A percentile compares a stretch with the other conserved stretches of the same genome.
Conservation (phyloP, 2,797 vertebrate species). For the Zalophus californianus region DNA sequence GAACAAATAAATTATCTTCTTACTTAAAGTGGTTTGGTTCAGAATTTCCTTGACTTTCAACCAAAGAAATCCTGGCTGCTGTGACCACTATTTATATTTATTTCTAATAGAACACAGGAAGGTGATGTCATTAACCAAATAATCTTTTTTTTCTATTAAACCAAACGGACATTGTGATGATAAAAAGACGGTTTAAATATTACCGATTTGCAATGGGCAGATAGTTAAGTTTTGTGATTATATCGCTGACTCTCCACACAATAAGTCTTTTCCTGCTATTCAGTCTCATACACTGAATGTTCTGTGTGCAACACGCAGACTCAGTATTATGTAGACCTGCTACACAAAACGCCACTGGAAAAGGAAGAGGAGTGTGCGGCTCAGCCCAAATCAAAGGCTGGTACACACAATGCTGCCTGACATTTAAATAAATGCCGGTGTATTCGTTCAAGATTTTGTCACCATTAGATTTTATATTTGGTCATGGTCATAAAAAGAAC, state of each 20-base stretch:
- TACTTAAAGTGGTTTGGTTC: background rate
- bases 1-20: conserved; percentile 33
- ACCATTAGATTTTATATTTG: background rate
- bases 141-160: background rate
- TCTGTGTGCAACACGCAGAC: background rate
- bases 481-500: background rate
- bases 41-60: conserved; percentile 25
- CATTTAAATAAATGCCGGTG: conserved; percentile 54
- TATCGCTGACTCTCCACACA: background rate
- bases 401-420: background rate
- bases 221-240: conserved; percentile 5
- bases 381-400: conserved; percentile 34
- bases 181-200: background rate
- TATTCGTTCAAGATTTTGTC: conserved; percentile 33
- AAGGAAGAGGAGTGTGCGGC: conserved; percentile 1
- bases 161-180: background rate
- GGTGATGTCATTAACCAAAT: conserved; percentile 25
- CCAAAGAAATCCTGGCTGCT: conserved; percentile 1
- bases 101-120: conserved; percentile 48
- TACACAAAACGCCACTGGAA: conserved; percentile 52
- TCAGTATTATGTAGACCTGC: background rate
- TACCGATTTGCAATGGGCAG: background rate
- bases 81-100: conserved; percentile 24
- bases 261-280: background rate
- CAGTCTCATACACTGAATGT: background rate